These are phyloP conservation scores for Ypsolopha sequella DNA, from an alignment of 2,888 invertebrate species.

Conservation along the genomic window DNA sequence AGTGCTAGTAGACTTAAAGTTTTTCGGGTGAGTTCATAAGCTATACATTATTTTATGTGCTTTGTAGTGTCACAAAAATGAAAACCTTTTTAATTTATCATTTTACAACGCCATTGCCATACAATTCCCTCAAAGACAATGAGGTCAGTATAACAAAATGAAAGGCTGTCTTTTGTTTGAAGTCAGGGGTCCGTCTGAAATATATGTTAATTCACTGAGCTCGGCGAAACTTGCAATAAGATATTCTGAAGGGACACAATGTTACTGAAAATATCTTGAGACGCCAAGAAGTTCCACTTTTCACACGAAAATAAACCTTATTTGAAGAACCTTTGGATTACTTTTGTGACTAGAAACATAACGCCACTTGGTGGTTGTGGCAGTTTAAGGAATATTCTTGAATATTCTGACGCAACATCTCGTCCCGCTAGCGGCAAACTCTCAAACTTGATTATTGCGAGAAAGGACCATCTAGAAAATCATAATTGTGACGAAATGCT, in stretches of 20 bases:
- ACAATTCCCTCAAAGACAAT: neutral
- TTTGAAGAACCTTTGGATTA: no score
- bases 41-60: no score
- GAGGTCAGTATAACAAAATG: constrained; percentile 9
- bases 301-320: no score
- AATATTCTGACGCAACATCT: constrained; percentile 41
- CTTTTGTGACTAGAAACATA: no score
- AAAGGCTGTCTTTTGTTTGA: constrained; percentile 15
- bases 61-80: no score
- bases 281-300: no score
- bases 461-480: neutral
- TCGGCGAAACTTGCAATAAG: constrained; percentile 13
- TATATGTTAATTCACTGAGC: constrained; percentile 46
- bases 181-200: constrained; percentile 26
- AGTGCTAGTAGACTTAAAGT: no score
- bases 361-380: no score
- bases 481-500: no score
- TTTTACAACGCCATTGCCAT: no score
- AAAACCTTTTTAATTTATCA: no score
- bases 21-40: no score
- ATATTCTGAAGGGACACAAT: constrained; percentile 36
- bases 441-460: constrained; percentile 53
- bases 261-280: constrained; percentile 10
- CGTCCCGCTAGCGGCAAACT: constrained; percentile 39
- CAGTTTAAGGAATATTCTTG: constrained; percentile 12